Evolutionary conservation across 2,888 invertebrate genomes (phyloP), one percentile per base, ranked within the genome.

Genomic region (Blera fallax): DNA sequence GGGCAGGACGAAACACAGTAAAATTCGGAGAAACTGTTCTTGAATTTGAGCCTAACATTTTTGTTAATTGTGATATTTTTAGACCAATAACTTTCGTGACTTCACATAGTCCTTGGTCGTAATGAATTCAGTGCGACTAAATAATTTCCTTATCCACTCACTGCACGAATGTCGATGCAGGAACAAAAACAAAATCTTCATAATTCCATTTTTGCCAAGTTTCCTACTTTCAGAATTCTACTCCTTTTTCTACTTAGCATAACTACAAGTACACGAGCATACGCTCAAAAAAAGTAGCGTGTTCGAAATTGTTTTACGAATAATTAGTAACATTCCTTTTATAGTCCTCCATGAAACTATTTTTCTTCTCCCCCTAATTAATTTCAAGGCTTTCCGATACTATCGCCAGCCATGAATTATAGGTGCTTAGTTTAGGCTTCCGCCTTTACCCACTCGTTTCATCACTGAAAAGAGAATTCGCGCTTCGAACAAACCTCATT

Each of bases 401-500:
- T 37, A 58, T 64, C 48, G 65, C 32, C 27, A 45, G 16, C 52
- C 69, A 70, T 70, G 52, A 62, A 70, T 70, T 48, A 16, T n/a
- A n/a, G n/a, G n/a, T n/a, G n/a, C n/a, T n/a, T 56, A 54, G 16
- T 21, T 16, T 24, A 62, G 54, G 43, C 69, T 54, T 56, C 54
- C 29, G 45, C 37, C 11, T 10, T 16, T 50, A 37, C 32, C 50
- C 8, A 24, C 65, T 16, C 14, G 10, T 10, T 27, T 27, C 24
- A 3, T 24, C 24, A 24, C 24, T 24, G 4, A 3, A 24, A 4
- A 4, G 24, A 24, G 24, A 24, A 24, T 24, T 24, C 37, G 50
- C 37, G 50, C 37, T 64, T 69, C 58, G 8, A 34, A 21, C 29
- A 56, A 81, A 81, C 24, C 69, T 69, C 69, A 69, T 69, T 62